Evolutionary conservation across 2,888 invertebrate species (phyloP).

Genomic region (Pelosia muscerda): DNA sequence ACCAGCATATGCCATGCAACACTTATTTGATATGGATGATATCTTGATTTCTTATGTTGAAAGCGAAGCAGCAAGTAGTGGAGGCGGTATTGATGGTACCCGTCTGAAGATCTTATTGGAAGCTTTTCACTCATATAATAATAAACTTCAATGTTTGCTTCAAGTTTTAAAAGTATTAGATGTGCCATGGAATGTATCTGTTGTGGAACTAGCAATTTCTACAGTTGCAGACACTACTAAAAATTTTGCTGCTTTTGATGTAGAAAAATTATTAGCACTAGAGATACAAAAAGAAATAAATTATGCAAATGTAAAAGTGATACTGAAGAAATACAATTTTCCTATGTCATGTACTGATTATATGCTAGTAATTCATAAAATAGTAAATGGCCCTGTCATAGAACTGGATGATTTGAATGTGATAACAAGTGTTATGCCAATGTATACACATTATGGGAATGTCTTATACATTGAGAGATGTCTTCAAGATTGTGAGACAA

Average conservation of each 20-base stretch:
- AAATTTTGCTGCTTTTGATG: conserved; percentile 75
- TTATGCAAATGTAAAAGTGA: conserved; percentile 79
- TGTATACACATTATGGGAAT: conserved; percentile 69
- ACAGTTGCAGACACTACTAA: conserved; percentile 70
- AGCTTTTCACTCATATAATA: conserved; percentile 70
- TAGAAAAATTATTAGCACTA: conserved; percentile 69
- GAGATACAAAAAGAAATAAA: conserved; percentile 80
- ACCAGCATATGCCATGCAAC: conserved; percentile 72
- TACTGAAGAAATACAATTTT: conserved; percentile 82
- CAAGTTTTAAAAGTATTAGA: conserved; percentile 79
- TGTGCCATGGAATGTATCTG: conserved; percentile 76
- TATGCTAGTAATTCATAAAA: conserved; percentile 73
- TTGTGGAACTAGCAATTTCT: conserved; percentile 69
- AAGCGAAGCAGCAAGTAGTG: conserved; percentile 76
- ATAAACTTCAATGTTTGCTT: conserved; percentile 76
- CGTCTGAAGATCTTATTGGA: conserved; percentile 74
- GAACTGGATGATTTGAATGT: conserved; percentile 75
- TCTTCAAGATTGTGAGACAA: conserved; percentile 74
- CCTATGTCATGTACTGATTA: conserved; percentile 76
- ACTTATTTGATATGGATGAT: conserved; percentile 79
- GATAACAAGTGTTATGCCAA: conserved; percentile 69
- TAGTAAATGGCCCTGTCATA: conserved; percentile 65
- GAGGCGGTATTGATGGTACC: conserved; percentile 75
- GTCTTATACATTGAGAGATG: conserved; percentile 76
- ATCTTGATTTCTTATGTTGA: conserved; percentile 76